These are phyloP conservation scores for Volucella inanis DNA, from an alignment of 2,888 invertebrate genomes.

Conservation along the genomic window DNA sequence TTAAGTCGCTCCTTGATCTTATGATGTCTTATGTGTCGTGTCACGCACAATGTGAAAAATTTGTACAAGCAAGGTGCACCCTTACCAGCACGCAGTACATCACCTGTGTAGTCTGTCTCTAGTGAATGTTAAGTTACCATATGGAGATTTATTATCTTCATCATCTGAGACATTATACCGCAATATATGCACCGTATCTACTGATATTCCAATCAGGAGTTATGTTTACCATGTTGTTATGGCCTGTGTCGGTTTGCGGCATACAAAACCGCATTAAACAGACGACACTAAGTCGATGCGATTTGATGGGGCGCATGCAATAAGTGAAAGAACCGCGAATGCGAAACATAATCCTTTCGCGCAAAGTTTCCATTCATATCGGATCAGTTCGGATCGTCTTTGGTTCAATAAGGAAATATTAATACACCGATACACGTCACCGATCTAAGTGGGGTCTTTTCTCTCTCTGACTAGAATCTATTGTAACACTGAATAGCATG, in stretches of 20 bases:
- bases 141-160: conserved; percentile 52
- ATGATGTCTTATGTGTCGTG: conserved; percentile 40
- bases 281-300: conserved; percentile 59
- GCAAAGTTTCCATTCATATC: neutral
- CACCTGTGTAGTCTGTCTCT: conserved; percentile 21
- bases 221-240: conserved; percentile 57
- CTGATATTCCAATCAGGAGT: conserved; percentile 46
- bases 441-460: neutral
- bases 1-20: conserved; percentile 34
- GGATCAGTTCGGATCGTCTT: neutral
- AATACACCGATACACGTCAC: conserved; percentile 16
- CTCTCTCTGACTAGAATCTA: conserved; percentile 4
- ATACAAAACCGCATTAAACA: conserved; percentile 41
- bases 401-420: conserved; percentile 55
- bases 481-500: neutral
- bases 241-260: neutral
- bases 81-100: conserved; percentile 40
- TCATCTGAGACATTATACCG: conserved; percentile 3
- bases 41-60: conserved; percentile 46
- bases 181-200: neutral
- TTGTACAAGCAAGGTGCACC: conserved; percentile 36
- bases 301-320: conserved; percentile 55
- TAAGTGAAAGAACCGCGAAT: conserved; percentile 73
- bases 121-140: conserved; percentile 54
- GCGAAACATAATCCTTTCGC: conserved; percentile 65